Conservation (phyloP, 2,797 vertebrate genomes). For the Scolopax bukidnonensis region DNA sequence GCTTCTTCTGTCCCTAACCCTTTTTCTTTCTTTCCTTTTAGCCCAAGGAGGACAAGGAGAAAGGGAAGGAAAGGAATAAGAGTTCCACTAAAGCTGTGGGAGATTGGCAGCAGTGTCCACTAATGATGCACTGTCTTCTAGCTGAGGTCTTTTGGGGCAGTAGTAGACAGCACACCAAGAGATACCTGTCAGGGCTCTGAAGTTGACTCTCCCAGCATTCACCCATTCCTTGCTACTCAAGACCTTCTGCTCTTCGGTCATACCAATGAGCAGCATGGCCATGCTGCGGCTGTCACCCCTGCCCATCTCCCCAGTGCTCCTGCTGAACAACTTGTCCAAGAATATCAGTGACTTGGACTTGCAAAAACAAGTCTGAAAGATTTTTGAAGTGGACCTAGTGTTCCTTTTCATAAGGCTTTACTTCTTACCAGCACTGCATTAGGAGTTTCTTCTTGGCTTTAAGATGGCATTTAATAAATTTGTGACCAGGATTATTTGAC, state of each 20-base stretch:
- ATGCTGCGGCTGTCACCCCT: background rate
- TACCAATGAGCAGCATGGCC: rapidly evolving
- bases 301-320: background rate
- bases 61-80: background rate
- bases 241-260: background rate
- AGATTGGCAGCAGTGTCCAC: background rate
- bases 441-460: background rate
- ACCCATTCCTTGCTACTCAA: background rate
- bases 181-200: background rate
- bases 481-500: background rate
- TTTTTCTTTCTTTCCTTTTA: background rate
- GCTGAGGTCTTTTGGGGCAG: background rate
- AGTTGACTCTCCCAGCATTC: background rate
- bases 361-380: background rate
- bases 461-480: background rate
- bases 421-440: background rate
- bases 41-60: background rate
- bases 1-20: background rate
- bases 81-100: background rate
- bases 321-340: background rate
- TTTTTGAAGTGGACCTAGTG: background rate
- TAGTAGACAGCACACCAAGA: background rate
- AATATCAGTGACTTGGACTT: background rate
- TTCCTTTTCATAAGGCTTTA: background rate
- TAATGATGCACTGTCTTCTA: rapidly evolving